These are phyloP conservation scores for Myotis yumanensis DNA, from an alignment of 2,113 vertebrate species.

Conservation along the genomic window DNA sequence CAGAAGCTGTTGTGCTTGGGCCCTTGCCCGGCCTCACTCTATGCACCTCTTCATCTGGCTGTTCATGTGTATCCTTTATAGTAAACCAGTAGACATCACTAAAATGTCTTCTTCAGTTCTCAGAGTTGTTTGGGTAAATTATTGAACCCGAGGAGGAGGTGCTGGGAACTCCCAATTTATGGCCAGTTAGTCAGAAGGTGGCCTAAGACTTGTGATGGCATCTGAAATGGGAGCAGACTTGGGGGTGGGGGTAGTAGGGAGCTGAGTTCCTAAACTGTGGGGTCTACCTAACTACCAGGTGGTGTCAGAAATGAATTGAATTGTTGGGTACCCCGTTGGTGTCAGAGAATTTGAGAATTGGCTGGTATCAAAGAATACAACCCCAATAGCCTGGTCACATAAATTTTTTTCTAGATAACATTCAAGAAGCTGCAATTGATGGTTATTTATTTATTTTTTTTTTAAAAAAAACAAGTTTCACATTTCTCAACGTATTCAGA, in stretches of 20 bases:
- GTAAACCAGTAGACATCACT: no score
- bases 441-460: neutral
- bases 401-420: conserved; percentile 37
- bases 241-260: no score
- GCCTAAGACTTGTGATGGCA: neutral
- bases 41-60: no score
- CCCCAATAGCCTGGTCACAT: neutral
- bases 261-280: neutral
- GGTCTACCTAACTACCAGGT: neutral
- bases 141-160: no score
- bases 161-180: neutral
- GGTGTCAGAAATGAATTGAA: neutral
- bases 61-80: no score
- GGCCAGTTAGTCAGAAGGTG: neutral
- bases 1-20: neutral
- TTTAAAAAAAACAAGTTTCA: neutral
- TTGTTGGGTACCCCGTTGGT: neutral
- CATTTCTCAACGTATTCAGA: neutral
- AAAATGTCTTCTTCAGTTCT: no score
- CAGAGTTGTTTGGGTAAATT: no score
- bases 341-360: neutral
- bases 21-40: neutral
- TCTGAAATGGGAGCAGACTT: neutral
- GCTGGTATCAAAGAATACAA: neutral
- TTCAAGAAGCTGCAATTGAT: neutral